phyloP scores from a whole-genome alignment of 2,113 vertebrate genomes.

The Poicephalus meyeri region DNA sequence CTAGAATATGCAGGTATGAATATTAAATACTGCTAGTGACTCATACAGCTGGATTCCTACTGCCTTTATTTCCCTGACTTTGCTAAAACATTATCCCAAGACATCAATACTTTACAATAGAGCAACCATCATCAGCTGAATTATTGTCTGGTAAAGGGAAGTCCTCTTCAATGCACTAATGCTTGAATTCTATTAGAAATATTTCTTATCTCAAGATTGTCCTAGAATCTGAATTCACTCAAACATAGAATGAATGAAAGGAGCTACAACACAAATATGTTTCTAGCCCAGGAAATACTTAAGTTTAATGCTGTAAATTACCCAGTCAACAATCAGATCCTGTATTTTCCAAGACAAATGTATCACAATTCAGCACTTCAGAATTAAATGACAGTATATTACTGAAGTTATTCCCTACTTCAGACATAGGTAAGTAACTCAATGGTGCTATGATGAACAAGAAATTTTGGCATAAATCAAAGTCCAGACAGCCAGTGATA shows the following conservation, averaged over 20 bases:
- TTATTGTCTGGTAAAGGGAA: constrained; percentile 11
- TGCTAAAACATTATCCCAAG: constrained; percentile 6
- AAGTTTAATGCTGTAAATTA: background rate
- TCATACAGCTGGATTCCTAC: constrained; percentile 32
- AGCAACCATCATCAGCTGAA: background rate
- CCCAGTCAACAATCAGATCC: background rate
- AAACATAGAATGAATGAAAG: background rate
- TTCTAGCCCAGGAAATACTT: background rate
- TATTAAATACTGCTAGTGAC: constrained; percentile 32
- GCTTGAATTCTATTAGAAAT: background rate
- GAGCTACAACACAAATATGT: background rate
- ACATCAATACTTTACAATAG: background rate
- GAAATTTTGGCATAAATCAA: background rate
- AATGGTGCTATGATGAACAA: background rate
- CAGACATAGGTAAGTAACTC: background rate
- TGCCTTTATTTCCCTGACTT: constrained; percentile 1
- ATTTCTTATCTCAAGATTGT: background rate
- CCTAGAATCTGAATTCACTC: background rate
- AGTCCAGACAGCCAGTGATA: background rate
- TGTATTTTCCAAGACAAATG: background rate
- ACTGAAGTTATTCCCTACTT: background rate
- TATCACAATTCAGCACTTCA: background rate
- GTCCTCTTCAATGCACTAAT: background rate
- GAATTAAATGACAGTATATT: background rate
- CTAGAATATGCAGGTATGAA: constrained; percentile 45